These are phyloP conservation scores for Yponomeuta evonymella DNA, from an alignment of 2,888 invertebrate genomes.

Conservation along the genomic window DNA sequence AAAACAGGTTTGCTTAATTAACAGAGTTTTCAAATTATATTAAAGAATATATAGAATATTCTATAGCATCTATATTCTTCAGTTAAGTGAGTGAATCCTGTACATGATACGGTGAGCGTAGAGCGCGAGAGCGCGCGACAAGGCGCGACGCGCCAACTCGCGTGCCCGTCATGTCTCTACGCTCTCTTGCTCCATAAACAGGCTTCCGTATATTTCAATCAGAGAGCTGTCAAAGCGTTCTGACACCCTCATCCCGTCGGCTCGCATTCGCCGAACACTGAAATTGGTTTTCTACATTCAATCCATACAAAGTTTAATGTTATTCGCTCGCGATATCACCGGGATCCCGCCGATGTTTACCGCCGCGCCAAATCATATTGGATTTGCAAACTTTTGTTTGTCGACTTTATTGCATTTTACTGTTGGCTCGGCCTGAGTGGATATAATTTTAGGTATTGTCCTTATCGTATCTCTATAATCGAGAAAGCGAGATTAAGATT, in stretches of 20 bases:
- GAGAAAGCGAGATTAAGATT: constrained; percentile 34
- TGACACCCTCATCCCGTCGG: constrained; percentile 78
- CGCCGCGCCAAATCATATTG: constrained; percentile 76
- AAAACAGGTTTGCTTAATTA: too few relatives aligned
- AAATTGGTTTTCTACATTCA: constrained; percentile 78
- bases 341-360: constrained; percentile 76
- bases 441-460: constrained; percentile 70
- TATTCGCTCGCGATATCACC: constrained; percentile 77
- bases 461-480: constrained; percentile 36
- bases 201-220: constrained; percentile 79
- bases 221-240: constrained; percentile 79
- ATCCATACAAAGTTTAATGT: constrained; percentile 78
- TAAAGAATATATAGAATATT: too few relatives aligned
- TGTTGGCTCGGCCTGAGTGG: constrained; percentile 71
- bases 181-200: constrained; percentile 74
- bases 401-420: constrained; percentile 74
- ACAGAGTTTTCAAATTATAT: too few relatives aligned
- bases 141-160: constrained; percentile 16
- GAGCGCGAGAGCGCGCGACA: neutral
- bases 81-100: too few relatives aligned
- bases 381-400: constrained; percentile 77
- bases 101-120: too few relatives aligned
- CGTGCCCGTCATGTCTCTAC: constrained; percentile 31
- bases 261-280: constrained; percentile 75
- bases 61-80: neutral